Evolutionary conservation across 2,888 invertebrate genomes (phyloP).

Genomic region (Helobdella robusta): DNA sequence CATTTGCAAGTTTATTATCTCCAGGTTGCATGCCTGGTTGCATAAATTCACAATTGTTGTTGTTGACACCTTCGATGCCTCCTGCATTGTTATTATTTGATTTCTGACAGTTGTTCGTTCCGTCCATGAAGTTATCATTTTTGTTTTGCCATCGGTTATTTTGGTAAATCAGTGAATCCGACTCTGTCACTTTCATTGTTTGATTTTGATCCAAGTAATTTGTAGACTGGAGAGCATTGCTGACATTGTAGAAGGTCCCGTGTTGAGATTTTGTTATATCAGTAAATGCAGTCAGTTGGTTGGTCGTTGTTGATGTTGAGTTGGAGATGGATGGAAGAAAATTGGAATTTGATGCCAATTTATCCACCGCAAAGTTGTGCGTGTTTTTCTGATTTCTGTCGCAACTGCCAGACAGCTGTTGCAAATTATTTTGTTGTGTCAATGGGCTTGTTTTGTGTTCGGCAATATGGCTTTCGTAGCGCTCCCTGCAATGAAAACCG

Average conservation of each 20-base stretch:
- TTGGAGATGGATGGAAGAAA: conserved; percentile 12
- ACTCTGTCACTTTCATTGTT: too few relatives aligned
- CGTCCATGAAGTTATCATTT: not conserved
- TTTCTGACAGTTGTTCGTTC: not conserved
- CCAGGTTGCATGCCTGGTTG: not conserved
- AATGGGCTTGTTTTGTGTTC: conserved; percentile 13
- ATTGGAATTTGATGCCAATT: not conserved
- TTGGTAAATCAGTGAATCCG: too few relatives aligned
- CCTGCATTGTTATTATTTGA: not conserved
- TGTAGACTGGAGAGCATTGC: too few relatives aligned
- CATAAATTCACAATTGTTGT: conserved; percentile 8
- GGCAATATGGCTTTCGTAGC: conserved; percentile 10
- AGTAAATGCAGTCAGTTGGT: conserved; percentile 4
- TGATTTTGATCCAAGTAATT: conserved; percentile 5
- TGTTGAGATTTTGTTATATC: conserved; percentile 6
- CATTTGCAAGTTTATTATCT: too few relatives aligned
- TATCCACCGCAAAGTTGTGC: conserved; percentile 16
- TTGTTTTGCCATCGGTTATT: not conserved
- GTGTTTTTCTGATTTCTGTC: not conserved
- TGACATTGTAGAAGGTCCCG: conserved; percentile 1
- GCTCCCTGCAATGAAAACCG: conserved; percentile 10
- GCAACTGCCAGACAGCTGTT: conserved; percentile 11
- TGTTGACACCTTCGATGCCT: not conserved
- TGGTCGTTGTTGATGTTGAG: not conserved
- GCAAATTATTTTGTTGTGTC: not conserved